phyloP scores from a whole-genome alignment of 2,113 vertebrate genomes.

The cattle (Bos taurus) region ARS-UCD2.0 NC_037356.1:10300001-10300500 shows the following conservation, averaged over 20 bases:
- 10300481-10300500: not conserved
- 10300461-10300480: not conserved
- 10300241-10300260: not conserved
- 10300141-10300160: not conserved
- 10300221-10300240: not conserved
- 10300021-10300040: not conserved
- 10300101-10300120: not conserved
- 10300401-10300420: not conserved
- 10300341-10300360: not conserved
- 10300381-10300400: not conserved
- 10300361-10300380: not conserved
- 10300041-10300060: not conserved
- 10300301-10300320: not conserved
- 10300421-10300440: not conserved
- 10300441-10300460: slow-evolving; percentile 5
- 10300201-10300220: not conserved
- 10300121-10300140: not conserved
- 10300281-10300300: not conserved
- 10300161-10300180: not conserved
- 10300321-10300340: not conserved
- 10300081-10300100: not conserved
- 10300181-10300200: not conserved
- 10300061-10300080: not conserved
- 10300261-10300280: not conserved
- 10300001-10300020: not conserved